Conservation (phyloP, 2,888 invertebrate species). For the Nematopogon swammerdamellus region DNA sequence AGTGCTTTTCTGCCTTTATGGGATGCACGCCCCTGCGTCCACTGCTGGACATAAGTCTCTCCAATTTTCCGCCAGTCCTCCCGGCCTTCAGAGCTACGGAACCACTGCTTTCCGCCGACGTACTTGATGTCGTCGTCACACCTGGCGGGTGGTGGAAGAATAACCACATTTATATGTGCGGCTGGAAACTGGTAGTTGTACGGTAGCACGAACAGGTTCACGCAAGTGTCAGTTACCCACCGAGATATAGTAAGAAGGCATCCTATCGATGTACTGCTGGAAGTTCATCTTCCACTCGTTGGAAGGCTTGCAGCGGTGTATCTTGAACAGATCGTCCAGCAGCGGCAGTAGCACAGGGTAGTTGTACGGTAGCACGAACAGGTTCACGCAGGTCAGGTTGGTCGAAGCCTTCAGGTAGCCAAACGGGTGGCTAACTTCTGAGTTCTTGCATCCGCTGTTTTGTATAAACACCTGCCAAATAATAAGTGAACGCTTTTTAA, state of each 20-base stretch:
- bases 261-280: slow-evolving; percentile 90
- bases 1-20: no score
- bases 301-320: slow-evolving; percentile 88
- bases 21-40: no score
- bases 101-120: no score
- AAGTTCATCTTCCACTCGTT: slow-evolving; percentile 92
- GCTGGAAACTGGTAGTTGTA: slow-evolving; percentile 99
- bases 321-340: slow-evolving; percentile 90
- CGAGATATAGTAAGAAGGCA: slow-evolving; percentile 92
- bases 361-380: slow-evolving; percentile 98
- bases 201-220: slow-evolving; percentile 96
- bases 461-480: slow-evolving; percentile 81
- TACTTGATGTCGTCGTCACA: no score
- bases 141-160: no score
- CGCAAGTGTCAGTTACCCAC: slow-evolving; percentile 78
- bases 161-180: no score
- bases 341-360: slow-evolving; percentile 92
- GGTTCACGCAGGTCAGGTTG: slow-evolving; percentile 88
- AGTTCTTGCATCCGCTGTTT: slow-evolving; percentile 81
- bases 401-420: slow-evolving; percentile 97
- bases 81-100: no score
- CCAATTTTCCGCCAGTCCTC: no score
- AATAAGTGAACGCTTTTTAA: no score
- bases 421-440: slow-evolving; percentile 90
- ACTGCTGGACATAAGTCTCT: no score